Conservation (phyloP, 2,888 invertebrate species). For the Octonoba sinensis region DNA sequence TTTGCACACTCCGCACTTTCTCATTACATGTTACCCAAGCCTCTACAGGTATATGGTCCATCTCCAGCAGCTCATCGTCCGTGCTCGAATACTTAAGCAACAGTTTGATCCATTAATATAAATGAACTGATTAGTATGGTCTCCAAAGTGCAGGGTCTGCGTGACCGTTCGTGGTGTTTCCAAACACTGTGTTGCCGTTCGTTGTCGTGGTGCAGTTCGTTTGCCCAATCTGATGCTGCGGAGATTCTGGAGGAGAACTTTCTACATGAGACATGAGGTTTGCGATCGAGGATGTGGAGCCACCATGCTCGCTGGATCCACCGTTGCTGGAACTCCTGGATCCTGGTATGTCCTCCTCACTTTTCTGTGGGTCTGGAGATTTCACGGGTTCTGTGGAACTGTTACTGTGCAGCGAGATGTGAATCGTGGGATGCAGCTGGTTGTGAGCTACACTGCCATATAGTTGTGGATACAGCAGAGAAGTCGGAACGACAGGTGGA, state of each 20-base stretch:
- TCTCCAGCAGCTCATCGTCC: no score
- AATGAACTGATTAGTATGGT: conserved; percentile 63
- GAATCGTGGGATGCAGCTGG: conserved; percentile 68
- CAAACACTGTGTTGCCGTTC: conserved; percentile 46
- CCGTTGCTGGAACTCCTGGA: conserved; percentile 46
- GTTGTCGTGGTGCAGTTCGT: conserved; percentile 40
- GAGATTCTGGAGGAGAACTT: background rate
- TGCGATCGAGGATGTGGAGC: conserved; percentile 27
- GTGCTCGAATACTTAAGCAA: no score
- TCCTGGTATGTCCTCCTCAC: conserved; percentile 27
- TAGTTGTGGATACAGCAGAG: conserved; percentile 70
- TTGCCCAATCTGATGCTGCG: conserved; percentile 10
- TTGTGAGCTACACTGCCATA: conserved; percentile 68
- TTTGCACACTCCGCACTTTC: no score
- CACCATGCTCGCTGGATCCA: conserved; percentile 38
- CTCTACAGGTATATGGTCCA: no score
- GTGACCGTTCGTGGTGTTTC: conserved; percentile 47
- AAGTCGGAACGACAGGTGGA: conserved; percentile 68
- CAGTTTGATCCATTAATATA: no score
- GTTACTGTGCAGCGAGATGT: conserved; percentile 53
- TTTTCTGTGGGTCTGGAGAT: conserved; percentile 53
- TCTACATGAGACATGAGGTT: conserved; percentile 34
- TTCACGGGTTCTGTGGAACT: conserved; percentile 49
- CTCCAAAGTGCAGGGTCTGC: conserved; percentile 65
- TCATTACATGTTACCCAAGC: no score